Evolutionary conservation across 2,797 vertebrate genomes (phyloP), one percentile per base, ranked within the genome.

Genomic region (Phyllotis vaccarum): DNA sequence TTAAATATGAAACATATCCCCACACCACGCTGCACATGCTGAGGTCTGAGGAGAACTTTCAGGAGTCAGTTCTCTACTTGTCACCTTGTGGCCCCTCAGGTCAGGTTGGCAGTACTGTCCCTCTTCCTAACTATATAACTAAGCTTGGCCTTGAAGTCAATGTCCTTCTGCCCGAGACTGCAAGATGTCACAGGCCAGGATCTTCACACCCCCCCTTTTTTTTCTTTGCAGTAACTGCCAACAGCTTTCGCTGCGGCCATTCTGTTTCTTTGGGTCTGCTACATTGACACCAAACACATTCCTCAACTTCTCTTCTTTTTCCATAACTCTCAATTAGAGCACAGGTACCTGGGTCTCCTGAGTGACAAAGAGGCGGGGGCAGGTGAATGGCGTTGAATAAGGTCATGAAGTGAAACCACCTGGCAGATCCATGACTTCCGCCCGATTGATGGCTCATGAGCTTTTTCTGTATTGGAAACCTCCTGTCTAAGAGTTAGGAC

Each of bases 131-230:
- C 46, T 46, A 9, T 10, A 49, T 54, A 19, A 49, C 29, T 49
- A 16, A 34, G 8, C n/a, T 52, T 34, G 0, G 46, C 31, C 29
- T 75, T 75, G 74, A 29, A 46, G 66, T 46, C 74, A 46, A 5
- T 17, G 49, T 54, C 49, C 31, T 22, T 19, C 19, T 21, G 5
- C 11, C 78, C 13, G 34, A 56, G 78, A 3, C 29, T 79, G 43
- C 8, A 31, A 29, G 75, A 16, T 34, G 49, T 54, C 19, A 22
- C 34, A 13, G 4, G 10, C 31, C 21, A 40, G 76, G 14, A 58
- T 6, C 54, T 4, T 40, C 34, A 7, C 0, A 12, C 1, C 3
- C n/a, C 34, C 6, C 7, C 22, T 14, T 19, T 9, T 58, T 56
- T 58, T 6, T 11, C n/a, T 7, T 37, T 40, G 16, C 54, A 81